Evolutionary conservation across 2,797 vertebrate genomes (phyloP).

Genomic region (Momotus momota): DNA sequence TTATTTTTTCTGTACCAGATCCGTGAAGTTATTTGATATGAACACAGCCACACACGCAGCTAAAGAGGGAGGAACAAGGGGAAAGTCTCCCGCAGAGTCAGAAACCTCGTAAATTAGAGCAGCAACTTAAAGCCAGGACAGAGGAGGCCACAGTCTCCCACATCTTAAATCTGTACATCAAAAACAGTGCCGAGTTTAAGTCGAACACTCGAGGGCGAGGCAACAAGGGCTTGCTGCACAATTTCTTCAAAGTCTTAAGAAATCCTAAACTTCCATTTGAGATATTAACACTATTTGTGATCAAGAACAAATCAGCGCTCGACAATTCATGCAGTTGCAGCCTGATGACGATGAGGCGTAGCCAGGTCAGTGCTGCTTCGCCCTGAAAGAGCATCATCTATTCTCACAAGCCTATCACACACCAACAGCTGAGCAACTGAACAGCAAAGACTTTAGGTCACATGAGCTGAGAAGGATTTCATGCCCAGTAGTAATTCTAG

Average conservation of each 20-base stretch:
- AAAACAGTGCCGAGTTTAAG: background rate
- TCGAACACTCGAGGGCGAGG: background rate
- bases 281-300: background rate
- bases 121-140: background rate
- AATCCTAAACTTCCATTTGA: background rate
- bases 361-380: background rate
- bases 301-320: background rate
- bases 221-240: background rate
- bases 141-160: background rate
- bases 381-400: background rate
- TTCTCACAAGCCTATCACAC: background rate
- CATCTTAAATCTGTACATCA: background rate
- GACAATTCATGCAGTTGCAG: background rate
- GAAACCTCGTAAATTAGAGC: background rate
- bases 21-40: accelerated
- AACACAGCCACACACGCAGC: background rate
- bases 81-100: background rate
- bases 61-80: background rate
- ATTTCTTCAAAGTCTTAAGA: background rate
- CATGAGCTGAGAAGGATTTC: background rate
- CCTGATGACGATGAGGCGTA: background rate
- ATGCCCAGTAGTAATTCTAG: background rate
- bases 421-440: background rate
- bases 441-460: background rate
- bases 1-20: background rate